Percentiles rank a stretch among this genome's conserved stretches.
phyloP scores from a whole-genome alignment of 2,113 vertebrate genomes.

The Rattus norvegicus region GRCr8 NC_086021.1:81596501-81597000 shows the following conservation, averaged over 20 bases:
- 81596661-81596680: background rate
- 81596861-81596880: conserved; percentile 76
- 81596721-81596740: conserved; percentile 90
- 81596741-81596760: conserved; percentile 85
- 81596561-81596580: background rate
- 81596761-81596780: conserved; percentile 78
- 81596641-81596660: background rate
- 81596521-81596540: no score
- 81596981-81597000: background rate
- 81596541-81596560: background rate
- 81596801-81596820: conserved; percentile 87
- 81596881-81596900: background rate
- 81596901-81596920: background rate
- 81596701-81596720: conserved; percentile 87
- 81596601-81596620: background rate
- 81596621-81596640: background rate
- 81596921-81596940: background rate
- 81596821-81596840: conserved; percentile 88
- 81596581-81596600: background rate
- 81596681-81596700: conserved; percentile 87
- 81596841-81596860: conserved; percentile 88
- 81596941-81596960: no score
- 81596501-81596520: background rate
- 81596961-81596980: background rate
- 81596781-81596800: background rate